A percentile compares a stretch with the other conserved stretches of the same genome.
These are phyloP conservation scores for Drosophila niveifrons DNA, from an alignment of 2,888 invertebrate species.

Conservation along the genomic window DNA sequence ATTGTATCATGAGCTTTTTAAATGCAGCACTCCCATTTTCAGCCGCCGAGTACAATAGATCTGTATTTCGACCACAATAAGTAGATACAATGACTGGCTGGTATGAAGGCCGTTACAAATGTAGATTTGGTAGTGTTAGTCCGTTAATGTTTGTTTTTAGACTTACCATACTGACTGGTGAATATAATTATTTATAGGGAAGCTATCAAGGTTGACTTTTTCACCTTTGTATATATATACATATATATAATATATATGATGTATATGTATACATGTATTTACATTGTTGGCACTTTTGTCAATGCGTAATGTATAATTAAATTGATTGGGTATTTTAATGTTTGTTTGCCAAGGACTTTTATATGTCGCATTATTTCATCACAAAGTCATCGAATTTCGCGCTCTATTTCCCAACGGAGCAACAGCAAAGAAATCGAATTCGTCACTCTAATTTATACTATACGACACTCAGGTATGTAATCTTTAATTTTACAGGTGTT, in stretches of 20 bases:
- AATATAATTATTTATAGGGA: constrained; percentile 62
- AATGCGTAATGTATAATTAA: constrained; percentile 42
- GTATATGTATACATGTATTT: constrained; percentile 12
- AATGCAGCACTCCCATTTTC: constrained; percentile 62
- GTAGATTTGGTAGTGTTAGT: constrained; percentile 34
- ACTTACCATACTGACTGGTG: constrained; percentile 41
- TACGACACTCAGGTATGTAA: no score
- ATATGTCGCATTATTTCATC: constrained; percentile 8
- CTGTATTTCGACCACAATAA: constrained; percentile 47
- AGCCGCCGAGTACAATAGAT: constrained; percentile 48
- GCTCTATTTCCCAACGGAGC: constrained; percentile 11
- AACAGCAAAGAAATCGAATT: no score
- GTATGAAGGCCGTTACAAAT: constrained; percentile 59
- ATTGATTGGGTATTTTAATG: constrained; percentile 43
- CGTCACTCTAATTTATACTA: no score
- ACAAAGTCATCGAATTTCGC: constrained; percentile 22
- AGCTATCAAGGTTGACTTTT: constrained; percentile 66
- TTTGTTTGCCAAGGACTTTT: constrained; percentile 39
- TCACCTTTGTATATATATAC: constrained; percentile 42
- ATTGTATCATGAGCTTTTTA: constrained; percentile 50
- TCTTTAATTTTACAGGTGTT: no score
- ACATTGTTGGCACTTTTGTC: constrained; percentile 28
- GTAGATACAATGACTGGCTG: constrained; percentile 42
- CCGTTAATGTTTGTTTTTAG: constrained; percentile 46
- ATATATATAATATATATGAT: no score